These are phyloP conservation scores for Schizothorax lantsangensis DNA, from an alignment of 2,797 vertebrate species.

Conservation along the genomic window DNA sequence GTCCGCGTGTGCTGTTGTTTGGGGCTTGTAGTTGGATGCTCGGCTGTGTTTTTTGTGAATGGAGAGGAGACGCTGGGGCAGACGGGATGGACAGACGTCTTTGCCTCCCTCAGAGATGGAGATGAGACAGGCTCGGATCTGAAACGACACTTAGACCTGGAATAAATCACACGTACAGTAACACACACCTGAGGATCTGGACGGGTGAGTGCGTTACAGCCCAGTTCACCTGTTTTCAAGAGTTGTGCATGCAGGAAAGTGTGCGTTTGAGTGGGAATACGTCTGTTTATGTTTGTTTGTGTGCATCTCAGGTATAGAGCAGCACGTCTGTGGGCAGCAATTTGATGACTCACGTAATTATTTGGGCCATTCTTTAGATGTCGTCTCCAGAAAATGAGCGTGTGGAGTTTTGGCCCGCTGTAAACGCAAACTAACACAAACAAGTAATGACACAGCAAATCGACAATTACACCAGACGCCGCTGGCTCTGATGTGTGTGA, in stretches of 20 bases:
- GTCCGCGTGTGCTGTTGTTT: slow-evolving; percentile 47
- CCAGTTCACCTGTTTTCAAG: slow-evolving; percentile 8
- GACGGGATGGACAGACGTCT: slow-evolving; percentile 76
- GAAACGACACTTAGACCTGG: slow-evolving; percentile 72
- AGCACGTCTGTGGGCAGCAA: slow-evolving; percentile 52
- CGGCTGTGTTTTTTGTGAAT: slow-evolving; percentile 75
- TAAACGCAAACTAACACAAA: slow-evolving; percentile 54
- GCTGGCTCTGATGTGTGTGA: neutral
- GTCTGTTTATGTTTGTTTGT: slow-evolving; percentile 32
- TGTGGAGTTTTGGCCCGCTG: slow-evolving; percentile 43
- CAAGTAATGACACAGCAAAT: slow-evolving; percentile 57
- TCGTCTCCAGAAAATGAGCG: slow-evolving; percentile 46
- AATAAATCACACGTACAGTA: slow-evolving; percentile 63
- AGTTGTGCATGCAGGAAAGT: slow-evolving; percentile 40
- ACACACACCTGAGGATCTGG: slow-evolving; percentile 69
- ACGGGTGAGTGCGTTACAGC: slow-evolving; percentile 57
- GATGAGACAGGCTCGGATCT: slow-evolving; percentile 54
- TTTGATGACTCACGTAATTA: slow-evolving; percentile 69
- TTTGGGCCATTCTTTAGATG: slow-evolving; percentile 65
- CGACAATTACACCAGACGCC: slow-evolving; percentile 56
- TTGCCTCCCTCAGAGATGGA: slow-evolving; percentile 45
- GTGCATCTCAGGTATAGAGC: slow-evolving; percentile 64
- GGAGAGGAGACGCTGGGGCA: slow-evolving; percentile 68
- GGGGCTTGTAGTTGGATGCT: slow-evolving; percentile 54
- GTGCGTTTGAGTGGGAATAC: slow-evolving; percentile 50